These are phyloP conservation scores for Aphelenchoides fujianensis DNA, from an alignment of 1,140 invertebrate genomes.

Conservation along the genomic window DNA sequence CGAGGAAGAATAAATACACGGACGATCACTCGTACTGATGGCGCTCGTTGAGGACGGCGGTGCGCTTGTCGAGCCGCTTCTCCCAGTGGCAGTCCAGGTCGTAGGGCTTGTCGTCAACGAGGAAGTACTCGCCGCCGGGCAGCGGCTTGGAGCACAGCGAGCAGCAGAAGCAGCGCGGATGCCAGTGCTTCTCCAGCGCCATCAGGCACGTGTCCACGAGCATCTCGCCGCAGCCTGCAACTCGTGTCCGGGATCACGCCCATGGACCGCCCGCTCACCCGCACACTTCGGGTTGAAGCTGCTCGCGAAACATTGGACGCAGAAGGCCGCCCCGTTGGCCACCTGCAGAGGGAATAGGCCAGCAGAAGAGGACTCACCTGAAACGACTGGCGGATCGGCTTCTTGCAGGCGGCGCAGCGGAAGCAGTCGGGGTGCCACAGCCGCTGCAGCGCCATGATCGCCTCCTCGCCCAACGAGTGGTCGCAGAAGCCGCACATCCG, in stretches of 20 bases:
- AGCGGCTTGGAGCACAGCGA: conserved; percentile 73
- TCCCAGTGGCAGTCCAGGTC: conserved; percentile 58
- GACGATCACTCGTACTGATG: conserved; percentile 23
- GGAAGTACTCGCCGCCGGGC: conserved; percentile 65
- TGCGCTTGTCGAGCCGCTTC: conserved; percentile 51
- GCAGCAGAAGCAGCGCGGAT: conserved; percentile 93
- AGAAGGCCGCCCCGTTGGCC: conserved; percentile 51
- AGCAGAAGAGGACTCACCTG: conserved; percentile 36
- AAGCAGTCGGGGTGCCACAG: conserved; percentile 60
- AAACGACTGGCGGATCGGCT: conserved; percentile 56
- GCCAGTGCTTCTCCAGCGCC: conserved; percentile 93
- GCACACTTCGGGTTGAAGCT: conserved; percentile 59
- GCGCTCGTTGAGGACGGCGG: conserved; percentile 22
- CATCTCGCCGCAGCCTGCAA: conserved; percentile 51
- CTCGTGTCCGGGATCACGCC: background rate
- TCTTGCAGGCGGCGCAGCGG: conserved; percentile 48
- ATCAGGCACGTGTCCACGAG: conserved; percentile 73
- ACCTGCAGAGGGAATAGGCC: conserved; percentile 35
- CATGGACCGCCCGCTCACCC: conserved; percentile 16
- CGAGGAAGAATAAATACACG: too few species aligned
- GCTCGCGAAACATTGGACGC: conserved; percentile 52
- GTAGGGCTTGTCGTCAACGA: conserved; percentile 66
- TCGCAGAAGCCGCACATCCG: conserved; percentile 48
- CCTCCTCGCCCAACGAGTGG: conserved; percentile 51
- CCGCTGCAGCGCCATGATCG: conserved; percentile 50